phyloP scores from a whole-genome alignment of 1,140 invertebrate genomes.

The Aphis craccivora region DNA sequence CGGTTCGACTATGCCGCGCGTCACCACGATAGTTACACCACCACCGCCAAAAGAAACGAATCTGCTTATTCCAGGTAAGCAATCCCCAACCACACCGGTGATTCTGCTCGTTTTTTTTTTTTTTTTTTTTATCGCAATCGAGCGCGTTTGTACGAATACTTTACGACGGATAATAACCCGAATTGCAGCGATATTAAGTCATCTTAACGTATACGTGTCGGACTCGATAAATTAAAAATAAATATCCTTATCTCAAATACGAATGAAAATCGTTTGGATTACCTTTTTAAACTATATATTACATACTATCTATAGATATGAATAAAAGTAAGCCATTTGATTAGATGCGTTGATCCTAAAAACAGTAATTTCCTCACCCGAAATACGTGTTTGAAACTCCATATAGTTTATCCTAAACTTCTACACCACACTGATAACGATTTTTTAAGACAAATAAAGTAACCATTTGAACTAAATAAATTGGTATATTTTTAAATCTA shows the following conservation, averaged over 20 bases:
- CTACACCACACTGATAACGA: background rate
- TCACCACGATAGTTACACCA: conserved; percentile 43
- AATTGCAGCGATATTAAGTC: background rate
- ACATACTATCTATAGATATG: background rate
- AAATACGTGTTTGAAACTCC: background rate
- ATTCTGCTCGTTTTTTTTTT: background rate
- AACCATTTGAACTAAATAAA: background rate
- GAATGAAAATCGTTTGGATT: background rate
- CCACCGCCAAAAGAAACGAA: conserved; percentile 44
- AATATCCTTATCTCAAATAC: background rate
- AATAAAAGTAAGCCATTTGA: background rate
- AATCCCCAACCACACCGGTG: too few relatives aligned
- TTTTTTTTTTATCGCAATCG: too few relatives aligned
- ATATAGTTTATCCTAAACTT: background rate
- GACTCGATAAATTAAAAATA: background rate
- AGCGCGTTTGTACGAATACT: background rate
- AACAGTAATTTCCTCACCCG: background rate
- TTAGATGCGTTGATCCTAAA: background rate
- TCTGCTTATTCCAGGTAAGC: conserved; percentile 45
- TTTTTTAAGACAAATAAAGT: background rate
- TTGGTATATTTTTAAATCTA: too few relatives aligned
- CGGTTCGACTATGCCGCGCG: conserved; percentile 47
- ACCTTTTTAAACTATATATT: background rate
- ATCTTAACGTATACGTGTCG: background rate
- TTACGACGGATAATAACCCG: background rate